Conservation (phyloP, 2,888 invertebrate genomes). For the Hypselothyrea guttata region DNA sequence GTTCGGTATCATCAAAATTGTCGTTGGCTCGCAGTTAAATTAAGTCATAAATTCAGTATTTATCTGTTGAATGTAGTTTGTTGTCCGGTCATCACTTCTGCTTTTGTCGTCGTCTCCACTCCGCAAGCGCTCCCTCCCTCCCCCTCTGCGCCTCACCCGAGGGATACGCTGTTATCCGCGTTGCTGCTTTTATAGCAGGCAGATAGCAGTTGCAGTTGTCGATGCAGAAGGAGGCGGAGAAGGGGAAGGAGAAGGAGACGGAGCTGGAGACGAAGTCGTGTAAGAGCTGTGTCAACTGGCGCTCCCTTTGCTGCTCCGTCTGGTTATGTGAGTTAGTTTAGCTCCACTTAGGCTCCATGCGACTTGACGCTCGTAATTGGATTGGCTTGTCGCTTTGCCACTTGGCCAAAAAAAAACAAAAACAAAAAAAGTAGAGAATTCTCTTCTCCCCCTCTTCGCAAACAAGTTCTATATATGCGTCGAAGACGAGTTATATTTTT, state of each 20-base stretch:
- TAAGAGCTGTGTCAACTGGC: conserved; percentile 59
- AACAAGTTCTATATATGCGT: no score
- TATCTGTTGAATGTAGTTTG: conserved; percentile 81
- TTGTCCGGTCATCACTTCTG: conserved; percentile 79
- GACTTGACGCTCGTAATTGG: conserved; percentile 46
- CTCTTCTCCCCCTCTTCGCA: no score
- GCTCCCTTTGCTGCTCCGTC: conserved; percentile 30
- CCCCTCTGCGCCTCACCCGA: conserved; percentile 16
- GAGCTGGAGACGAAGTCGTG: neutral
- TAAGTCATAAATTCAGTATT: conserved; percentile 82
- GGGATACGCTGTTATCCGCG: conserved; percentile 54
- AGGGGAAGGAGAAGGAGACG: neutral
- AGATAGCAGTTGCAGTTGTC: conserved; percentile 42
- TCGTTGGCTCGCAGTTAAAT: conserved; percentile 81
- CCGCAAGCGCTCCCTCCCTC: conserved; percentile 10
- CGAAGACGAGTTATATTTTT: no score
- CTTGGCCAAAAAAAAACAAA: conserved; percentile 2
- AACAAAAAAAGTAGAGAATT: no score
- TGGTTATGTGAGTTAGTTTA: conserved; percentile 43
- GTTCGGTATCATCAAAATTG: conserved; percentile 71
- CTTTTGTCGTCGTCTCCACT: conserved; percentile 60
- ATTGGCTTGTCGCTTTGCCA: conserved; percentile 35
- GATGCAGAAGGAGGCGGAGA: neutral
- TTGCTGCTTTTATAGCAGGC: conserved; percentile 69
- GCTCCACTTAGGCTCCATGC: conserved; percentile 49